Conservation (phyloP, 2,113 vertebrate species). For the Chlorodrepanis virens region DNA sequence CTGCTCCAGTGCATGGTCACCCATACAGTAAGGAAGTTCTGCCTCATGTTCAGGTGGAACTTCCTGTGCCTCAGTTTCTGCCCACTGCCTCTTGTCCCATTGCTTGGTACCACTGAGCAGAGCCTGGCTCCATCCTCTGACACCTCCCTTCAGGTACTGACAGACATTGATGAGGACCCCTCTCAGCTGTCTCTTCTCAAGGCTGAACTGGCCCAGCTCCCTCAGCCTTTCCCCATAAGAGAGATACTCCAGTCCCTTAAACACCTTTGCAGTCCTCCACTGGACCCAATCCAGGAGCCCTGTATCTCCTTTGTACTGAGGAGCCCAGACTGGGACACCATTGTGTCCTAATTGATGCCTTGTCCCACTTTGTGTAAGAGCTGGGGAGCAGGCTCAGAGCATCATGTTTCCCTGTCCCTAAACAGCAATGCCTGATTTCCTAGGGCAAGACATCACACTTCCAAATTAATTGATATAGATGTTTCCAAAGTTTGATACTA, state of each 20-base stretch:
- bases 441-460: neutral
- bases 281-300: fast-evolving
- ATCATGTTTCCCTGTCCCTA: neutral
- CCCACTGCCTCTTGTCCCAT: neutral
- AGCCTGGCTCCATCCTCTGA: neutral
- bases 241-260: neutral
- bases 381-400: neutral
- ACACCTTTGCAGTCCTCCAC: fast-evolving
- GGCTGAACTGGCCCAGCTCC: neutral
- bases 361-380: neutral
- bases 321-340: neutral
- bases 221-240: neutral
- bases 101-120: neutral
- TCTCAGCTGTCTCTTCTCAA: fast-evolving
- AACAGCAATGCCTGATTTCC: neutral
- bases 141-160: neutral
- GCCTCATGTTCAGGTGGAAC: neutral
- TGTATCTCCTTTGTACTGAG: neutral
- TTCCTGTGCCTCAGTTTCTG: neutral
- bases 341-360: neutral
- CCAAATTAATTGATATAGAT: constrained; percentile 31
- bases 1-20: neutral
- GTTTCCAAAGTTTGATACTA: constrained; percentile 10
- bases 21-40: neutral
- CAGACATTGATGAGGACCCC: fast-evolving